A percentile compares a stretch with the other conserved stretches of the same genome.
Evolutionary conservation across 2,888 invertebrate genomes (phyloP).

Genomic region (Cephus nigrinus): DNA sequence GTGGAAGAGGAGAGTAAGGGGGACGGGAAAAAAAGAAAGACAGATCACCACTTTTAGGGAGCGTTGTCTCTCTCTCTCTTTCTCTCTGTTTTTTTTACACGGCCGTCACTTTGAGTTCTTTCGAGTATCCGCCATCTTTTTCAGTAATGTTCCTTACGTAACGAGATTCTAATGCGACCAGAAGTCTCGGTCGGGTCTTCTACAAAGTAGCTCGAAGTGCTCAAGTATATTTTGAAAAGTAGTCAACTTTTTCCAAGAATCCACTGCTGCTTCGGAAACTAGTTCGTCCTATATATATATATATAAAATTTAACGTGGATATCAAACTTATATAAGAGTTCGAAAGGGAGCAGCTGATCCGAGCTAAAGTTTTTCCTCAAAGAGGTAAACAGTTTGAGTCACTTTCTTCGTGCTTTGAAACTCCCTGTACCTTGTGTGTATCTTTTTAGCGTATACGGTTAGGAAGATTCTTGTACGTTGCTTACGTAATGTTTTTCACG

Average conservation of each 20-base stretch:
- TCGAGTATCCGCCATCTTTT: background rate
- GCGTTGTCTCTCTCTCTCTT: background rate
- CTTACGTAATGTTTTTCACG: background rate
- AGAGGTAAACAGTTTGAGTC: background rate
- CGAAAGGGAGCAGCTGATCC: background rate
- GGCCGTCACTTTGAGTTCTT: background rate
- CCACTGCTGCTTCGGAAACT: background rate
- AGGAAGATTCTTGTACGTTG: background rate
- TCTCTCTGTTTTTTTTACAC: background rate
- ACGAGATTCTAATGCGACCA: background rate
- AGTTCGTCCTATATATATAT: background rate
- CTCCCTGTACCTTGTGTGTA: background rate
- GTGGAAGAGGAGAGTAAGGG: too few relatives aligned
- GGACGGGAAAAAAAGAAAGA: background rate
- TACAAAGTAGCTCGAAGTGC: background rate
- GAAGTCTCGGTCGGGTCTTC: background rate
- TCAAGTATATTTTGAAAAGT: background rate
- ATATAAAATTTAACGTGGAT: background rate
- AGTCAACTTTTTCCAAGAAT: background rate
- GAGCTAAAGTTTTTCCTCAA: background rate
- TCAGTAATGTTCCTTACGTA: background rate
- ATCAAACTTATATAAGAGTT: background rate
- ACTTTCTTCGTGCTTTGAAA: background rate
- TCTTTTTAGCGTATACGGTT: background rate
- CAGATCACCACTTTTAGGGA: background rate